These are phyloP conservation scores for Thunnus thynnus DNA, from an alignment of 2,113 vertebrate species.

Conservation along the genomic window DNA sequence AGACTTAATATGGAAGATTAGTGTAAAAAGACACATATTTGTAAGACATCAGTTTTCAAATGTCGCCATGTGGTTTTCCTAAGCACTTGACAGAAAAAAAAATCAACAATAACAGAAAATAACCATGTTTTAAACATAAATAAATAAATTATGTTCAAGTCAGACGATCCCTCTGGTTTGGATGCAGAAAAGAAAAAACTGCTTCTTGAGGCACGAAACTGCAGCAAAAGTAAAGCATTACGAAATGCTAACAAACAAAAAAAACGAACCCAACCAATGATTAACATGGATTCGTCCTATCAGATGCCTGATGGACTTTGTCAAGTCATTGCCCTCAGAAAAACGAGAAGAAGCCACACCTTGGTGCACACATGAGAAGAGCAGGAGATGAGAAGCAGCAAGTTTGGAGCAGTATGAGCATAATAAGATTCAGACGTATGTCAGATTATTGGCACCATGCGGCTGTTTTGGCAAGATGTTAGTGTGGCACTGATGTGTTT, in stretches of 20 bases:
- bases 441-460: background rate
- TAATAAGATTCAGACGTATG: background rate
- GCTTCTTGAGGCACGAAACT: conserved; percentile 29
- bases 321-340: background rate
- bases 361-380: background rate
- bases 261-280: background rate
- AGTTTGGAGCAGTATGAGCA: background rate
- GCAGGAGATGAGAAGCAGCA: background rate
- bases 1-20: conserved; percentile 18
- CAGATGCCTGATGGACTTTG: conserved; percentile 3
- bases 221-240: conserved; percentile 3
- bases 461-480: background rate
- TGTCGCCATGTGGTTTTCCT: background rate
- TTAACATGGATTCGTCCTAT: background rate
- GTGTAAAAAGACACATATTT: background rate
- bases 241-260: background rate
- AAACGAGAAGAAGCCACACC: background rate
- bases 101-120: background rate
- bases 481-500: background rate
- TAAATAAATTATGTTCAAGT: conserved; percentile 2
- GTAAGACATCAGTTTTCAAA: background rate
- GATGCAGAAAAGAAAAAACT: background rate
- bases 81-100: background rate
- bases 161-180: background rate
- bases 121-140: background rate